These are phyloP conservation scores for Guaruba guarouba DNA, from an alignment of 2,113 vertebrate species.

Conservation along the genomic window DNA sequence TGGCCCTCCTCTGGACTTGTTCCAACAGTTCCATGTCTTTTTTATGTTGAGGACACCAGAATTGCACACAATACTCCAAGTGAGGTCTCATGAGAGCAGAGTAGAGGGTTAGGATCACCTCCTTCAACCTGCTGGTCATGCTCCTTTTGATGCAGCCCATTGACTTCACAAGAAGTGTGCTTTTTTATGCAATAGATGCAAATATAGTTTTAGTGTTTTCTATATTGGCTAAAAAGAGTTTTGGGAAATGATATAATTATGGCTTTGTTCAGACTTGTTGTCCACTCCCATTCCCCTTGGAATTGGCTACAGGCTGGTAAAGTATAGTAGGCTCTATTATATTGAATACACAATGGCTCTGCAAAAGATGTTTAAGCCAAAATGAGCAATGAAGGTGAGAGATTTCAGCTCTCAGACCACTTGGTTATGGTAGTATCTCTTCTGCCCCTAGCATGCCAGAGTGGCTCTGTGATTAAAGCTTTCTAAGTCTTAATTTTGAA, in stretches of 20 bases:
- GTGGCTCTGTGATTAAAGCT: neutral
- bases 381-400: neutral
- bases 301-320: conserved; percentile 38
- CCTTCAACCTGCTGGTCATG: too few species aligned
- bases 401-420: neutral
- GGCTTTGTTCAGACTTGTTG: conserved; percentile 54
- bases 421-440: neutral
- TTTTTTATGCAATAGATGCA: conserved; percentile 1
- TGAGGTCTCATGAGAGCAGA: too few species aligned
- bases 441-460: neutral
- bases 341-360: neutral
- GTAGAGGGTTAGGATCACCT: too few species aligned
- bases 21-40: too few species aligned
- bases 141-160: neutral
- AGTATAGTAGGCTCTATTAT: conserved; percentile 26
- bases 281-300: conserved; percentile 43
- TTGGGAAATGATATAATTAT: conserved; percentile 39
- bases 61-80: too few species aligned
- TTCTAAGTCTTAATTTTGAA: neutral
- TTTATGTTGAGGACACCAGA: too few species aligned
- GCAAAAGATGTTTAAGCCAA: neutral
- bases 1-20: too few species aligned
- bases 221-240: conserved; percentile 32
- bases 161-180: neutral
- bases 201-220: neutral